A percentile compares a stretch with the other conserved stretches of the same genome.
phyloP scores from a whole-genome alignment of 2,888 invertebrate genomes.

The Tridacna gigas region DNA sequence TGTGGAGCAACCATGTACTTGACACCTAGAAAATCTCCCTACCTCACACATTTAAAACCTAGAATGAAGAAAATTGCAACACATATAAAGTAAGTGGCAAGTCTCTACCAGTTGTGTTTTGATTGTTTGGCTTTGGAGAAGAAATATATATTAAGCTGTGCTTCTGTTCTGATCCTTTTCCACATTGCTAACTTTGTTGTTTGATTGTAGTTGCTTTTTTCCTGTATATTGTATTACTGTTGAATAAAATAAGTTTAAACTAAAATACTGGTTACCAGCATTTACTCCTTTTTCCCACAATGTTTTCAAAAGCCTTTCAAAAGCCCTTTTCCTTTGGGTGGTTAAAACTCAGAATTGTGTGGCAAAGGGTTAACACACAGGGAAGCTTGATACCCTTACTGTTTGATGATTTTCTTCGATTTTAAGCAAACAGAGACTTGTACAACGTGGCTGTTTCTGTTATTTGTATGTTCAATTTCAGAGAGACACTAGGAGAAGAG shows the following conservation, averaged over 20 bases:
- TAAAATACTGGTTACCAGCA: conserved; percentile 5
- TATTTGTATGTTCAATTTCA: conserved; percentile 34
- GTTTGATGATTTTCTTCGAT: too few relatives aligned
- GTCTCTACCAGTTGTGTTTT: too few relatives aligned
- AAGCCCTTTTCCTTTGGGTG: background rate
- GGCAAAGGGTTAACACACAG: background rate
- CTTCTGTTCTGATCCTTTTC: too few relatives aligned
- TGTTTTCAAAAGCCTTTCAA: background rate
- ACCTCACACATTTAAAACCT: conserved; percentile 73
- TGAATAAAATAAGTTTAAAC: too few relatives aligned
- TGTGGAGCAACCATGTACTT: conserved; percentile 75
- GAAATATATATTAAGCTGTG: too few relatives aligned
- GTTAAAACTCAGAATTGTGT: background rate
- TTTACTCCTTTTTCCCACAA: background rate
- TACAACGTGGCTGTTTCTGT: too few relatives aligned
- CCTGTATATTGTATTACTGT: too few relatives aligned
- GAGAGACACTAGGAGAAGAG: conserved; percentile 73
- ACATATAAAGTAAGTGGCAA: conserved; percentile 66
- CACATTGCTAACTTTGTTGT: too few relatives aligned
- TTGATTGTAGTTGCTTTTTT: too few relatives aligned
- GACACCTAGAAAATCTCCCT: conserved; percentile 68
- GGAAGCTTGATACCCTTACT: too few relatives aligned
- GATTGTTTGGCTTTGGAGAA: too few relatives aligned
- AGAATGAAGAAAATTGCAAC: conserved; percentile 74
- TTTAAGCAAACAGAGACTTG: too few relatives aligned